Evolutionary conservation across 2,113 vertebrate species (phyloP), one percentile per base, ranked within the genome.

Genomic region (Sciurus niger): DNA sequence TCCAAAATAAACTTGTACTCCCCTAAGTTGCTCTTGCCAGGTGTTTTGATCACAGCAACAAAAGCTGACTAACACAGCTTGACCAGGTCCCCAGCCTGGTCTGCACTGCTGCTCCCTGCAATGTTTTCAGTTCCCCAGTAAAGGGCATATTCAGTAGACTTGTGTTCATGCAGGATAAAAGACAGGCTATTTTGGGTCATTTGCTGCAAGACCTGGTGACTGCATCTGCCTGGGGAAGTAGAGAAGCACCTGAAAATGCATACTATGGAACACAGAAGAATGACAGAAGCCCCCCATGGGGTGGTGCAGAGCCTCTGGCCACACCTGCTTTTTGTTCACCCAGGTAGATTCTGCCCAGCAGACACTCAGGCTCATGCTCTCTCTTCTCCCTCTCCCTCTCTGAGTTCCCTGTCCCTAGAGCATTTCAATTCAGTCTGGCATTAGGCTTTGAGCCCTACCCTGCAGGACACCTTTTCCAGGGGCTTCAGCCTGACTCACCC

Each of bases 191-290:
- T 55, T 97, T 90, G 6, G 53, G 8, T 92, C 79, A 84, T 68
- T 94, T 46, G n/a, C 67, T 90, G 37, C 46, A 94, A 60, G 84
- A 65, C 87, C 94, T 72, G 89, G 37, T 51, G 82, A 25, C 83
- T 87, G 89, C 40, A 37, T 78, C 55, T 70, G 93, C 86, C 65
- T 60, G 72, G 82, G 95, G 79, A 34, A 93, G 25, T 24, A 20
- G 86, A 96, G 96, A 93, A 84, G 60, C 78, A 46, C 72, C 80
- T 68, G 74, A 0, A 0, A 91, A 46, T 34, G 17, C 14, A n/a
- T 53, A 78, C 83, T n/a, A 40, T 73, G 4, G 43, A 86, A 73
- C 94, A 95, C 53, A 96, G 4, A 13, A 80, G 28, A 68, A 43
- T 12, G 43, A 78, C 83, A 74, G 84, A 80, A 43, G 77, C 51